Conservation (phyloP, 2,888 invertebrate genomes). For the Schrankia costaestrigalis region DNA sequence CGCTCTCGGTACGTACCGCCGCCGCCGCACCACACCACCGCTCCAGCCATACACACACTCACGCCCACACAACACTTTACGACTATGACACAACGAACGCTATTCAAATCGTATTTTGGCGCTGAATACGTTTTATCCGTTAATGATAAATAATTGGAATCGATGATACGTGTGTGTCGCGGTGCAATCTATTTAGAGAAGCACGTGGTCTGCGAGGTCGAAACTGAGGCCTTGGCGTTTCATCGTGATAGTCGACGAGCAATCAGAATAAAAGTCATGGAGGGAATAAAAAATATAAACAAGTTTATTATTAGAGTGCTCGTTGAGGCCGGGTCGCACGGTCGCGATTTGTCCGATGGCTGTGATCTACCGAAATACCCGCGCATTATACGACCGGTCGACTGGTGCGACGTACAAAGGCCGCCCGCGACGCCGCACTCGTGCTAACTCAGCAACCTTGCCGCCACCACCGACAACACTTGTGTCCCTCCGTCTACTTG, state of each 20-base stretch:
- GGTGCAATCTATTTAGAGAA: slow-evolving; percentile 59
- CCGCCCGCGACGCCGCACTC: slow-evolving; percentile 54
- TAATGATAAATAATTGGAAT: slow-evolving; percentile 42
- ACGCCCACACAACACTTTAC: slow-evolving; percentile 30
- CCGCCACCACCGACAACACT: slow-evolving; percentile 38
- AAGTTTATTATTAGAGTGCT: slow-evolving; percentile 79
- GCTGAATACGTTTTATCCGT: slow-evolving; percentile 42
- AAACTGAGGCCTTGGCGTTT: slow-evolving; percentile 43
- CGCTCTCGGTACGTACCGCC: slow-evolving; percentile 69
- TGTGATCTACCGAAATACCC: slow-evolving; percentile 78
- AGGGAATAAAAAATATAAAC: slow-evolving; percentile 77
- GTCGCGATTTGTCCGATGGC: slow-evolving; percentile 77
- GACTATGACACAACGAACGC: slow-evolving; percentile 34
- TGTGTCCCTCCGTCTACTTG: slow-evolving; percentile 15
- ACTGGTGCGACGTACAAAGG: slow-evolving; percentile 57
- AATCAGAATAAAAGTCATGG: slow-evolving; percentile 63
- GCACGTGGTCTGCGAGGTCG: slow-evolving; percentile 75
- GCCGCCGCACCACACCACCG: slow-evolving; percentile 19
- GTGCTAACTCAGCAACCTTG: slow-evolving; percentile 48
- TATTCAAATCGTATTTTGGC: slow-evolving; percentile 54
- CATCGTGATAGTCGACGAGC: slow-evolving; percentile 38
- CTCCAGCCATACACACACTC: slow-evolving; percentile 28
- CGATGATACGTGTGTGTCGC: slow-evolving; percentile 47
- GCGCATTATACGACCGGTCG: slow-evolving; percentile 63
- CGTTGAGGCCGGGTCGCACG: slow-evolving; percentile 77